These are phyloP conservation scores for Drosophila melanocephala DNA, from an alignment of 2,888 invertebrate species.

Conservation along the genomic window DNA sequence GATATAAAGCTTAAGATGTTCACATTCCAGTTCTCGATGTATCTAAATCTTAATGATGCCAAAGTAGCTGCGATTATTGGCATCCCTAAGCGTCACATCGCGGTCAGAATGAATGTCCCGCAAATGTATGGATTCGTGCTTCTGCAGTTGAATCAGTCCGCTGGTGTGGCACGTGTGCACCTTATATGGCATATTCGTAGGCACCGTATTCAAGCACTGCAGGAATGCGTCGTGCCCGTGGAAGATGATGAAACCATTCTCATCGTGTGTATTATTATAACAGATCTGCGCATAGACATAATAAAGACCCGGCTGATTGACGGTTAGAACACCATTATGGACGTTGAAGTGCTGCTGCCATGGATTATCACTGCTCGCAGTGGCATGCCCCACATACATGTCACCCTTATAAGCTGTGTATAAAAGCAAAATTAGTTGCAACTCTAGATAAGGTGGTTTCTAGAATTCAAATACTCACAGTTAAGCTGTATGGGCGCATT, in stretches of 20 bases:
- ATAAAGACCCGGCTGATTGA: constrained; percentile 91
- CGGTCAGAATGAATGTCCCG: constrained; percentile 88
- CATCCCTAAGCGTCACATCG: constrained; percentile 86
- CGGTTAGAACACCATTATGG: constrained; percentile 88
- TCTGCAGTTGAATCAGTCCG: constrained; percentile 88
- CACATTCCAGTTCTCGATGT: neutral
- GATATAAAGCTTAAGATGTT: constrained; percentile 34
- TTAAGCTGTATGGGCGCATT: constrained; percentile 53
- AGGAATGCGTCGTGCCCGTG: constrained; percentile 88
- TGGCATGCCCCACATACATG: constrained; percentile 82
- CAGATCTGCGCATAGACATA: constrained; percentile 92
- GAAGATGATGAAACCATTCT: constrained; percentile 91
- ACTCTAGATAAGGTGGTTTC: neutral
- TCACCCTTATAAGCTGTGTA: constrained; percentile 78
- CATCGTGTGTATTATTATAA: constrained; percentile 91
- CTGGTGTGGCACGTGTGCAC: constrained; percentile 92
- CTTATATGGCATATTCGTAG: constrained; percentile 87
- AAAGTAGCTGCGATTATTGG: constrained; percentile 92
- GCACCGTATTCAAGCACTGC: constrained; percentile 91
- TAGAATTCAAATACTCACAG: constrained; percentile 53
- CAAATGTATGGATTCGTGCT: constrained; percentile 89
- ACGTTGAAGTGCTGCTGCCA: constrained; percentile 88
- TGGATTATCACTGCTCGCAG: constrained; percentile 87
- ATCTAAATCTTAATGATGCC: constrained; percentile 89
- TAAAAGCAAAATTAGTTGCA: neutral